phyloP scores from a whole-genome alignment of 2,888 invertebrate species.

The Tetranychus piercei region DNA sequence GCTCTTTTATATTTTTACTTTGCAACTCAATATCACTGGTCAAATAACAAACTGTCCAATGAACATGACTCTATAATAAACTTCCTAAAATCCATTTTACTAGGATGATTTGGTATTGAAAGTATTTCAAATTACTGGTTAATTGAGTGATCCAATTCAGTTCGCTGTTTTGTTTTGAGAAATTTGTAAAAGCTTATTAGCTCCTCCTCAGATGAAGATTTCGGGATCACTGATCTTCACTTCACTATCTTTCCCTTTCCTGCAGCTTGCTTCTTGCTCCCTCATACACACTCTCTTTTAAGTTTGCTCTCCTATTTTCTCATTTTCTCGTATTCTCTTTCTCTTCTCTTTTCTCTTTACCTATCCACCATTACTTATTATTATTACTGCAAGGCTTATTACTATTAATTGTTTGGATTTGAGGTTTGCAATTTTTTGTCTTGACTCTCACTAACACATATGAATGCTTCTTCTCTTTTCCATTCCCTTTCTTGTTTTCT shows the following conservation, averaged over 20 bases:
- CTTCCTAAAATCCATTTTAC: too few relatives aligned
- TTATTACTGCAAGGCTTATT: neutral
- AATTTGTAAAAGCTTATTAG: neutral
- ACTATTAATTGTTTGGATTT: neutral
- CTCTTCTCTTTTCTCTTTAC: neutral
- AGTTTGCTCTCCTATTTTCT: neutral
- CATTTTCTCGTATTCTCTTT: neutral
- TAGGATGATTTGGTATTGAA: too few relatives aligned
- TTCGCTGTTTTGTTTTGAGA: neutral
- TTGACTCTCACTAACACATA: neutral
- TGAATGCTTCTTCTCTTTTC: neutral
- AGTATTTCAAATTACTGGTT: too few relatives aligned
- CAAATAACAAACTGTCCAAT: too few relatives aligned
- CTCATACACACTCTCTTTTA: neutral
- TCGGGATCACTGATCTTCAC: neutral
- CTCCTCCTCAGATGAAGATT: neutral
- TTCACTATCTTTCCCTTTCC: neutral
- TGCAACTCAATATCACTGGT: too few relatives aligned
- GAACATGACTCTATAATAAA: too few relatives aligned
- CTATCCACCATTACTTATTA: slow-evolving; percentile 1
- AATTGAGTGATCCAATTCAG: neutral
- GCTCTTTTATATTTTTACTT: too few relatives aligned
- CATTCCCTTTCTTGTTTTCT: neutral
- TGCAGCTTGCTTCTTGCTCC: neutral
- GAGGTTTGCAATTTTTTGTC: neutral